phyloP scores from a whole-genome alignment of 2,888 invertebrate species.

The Adela reaumurella region DNA sequence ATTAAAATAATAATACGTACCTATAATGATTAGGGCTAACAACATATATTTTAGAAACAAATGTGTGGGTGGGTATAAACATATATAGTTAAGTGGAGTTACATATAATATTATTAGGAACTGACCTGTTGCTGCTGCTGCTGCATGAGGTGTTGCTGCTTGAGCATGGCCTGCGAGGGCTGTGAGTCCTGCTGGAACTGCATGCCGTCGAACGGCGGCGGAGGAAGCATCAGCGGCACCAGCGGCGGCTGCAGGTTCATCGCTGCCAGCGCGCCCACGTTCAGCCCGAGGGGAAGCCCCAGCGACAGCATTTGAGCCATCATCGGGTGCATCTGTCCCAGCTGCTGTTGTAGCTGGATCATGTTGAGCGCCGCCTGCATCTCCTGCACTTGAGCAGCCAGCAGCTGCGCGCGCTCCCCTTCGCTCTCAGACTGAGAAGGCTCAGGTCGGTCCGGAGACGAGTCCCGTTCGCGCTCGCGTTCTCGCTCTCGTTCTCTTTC shows the following conservation, averaged over 20 bases:
- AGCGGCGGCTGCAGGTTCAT: slow-evolving; percentile 94
- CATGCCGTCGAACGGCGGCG: slow-evolving; percentile 73
- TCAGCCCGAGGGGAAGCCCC: slow-evolving; percentile 74
- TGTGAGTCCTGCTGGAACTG: slow-evolving; percentile 54
- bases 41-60: too few species aligned
- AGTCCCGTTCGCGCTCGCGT: slow-evolving; percentile 23
- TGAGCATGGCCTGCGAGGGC: slow-evolving; percentile 48
- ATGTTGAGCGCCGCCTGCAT: slow-evolving; percentile 83
- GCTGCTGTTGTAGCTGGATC: slow-evolving; percentile 78
- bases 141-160: slow-evolving; percentile 70
- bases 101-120: slow-evolving; percentile 9
- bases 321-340: slow-evolving; percentile 87
- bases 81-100: too few species aligned
- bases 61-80: too few species aligned
- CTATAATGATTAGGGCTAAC: too few species aligned
- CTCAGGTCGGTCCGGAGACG: slow-evolving; percentile 29
- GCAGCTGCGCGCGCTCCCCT: slow-evolving; percentile 39
- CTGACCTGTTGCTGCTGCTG: slow-evolving; percentile 65
- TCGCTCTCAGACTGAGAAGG: slow-evolving; percentile 32
- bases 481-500: slow-evolving; percentile 24
- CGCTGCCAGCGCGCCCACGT: slow-evolving; percentile 79
- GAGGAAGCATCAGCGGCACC: slow-evolving; percentile 85
- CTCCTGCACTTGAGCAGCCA: slow-evolving; percentile 76
- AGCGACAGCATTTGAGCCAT: slow-evolving; percentile 86
- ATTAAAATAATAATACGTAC: too few species aligned